Conservation (phyloP, 2,113 vertebrate genomes). For the Epinephelus lanceolatus region DNA sequence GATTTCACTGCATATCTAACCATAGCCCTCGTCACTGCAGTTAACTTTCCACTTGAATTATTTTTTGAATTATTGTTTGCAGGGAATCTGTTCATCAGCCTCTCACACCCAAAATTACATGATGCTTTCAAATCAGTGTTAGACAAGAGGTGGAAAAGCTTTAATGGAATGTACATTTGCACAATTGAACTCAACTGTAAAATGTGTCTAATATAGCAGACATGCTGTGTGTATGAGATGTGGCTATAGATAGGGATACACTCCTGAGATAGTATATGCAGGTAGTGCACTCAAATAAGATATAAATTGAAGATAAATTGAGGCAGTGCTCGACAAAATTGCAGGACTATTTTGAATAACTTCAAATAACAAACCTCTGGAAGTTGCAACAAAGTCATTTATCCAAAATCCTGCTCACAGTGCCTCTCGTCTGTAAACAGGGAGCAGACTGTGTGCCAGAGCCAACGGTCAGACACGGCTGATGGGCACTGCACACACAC, state of each 20-base stretch:
- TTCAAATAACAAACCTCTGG: not conserved
- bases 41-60: conserved; percentile 3
- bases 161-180: not conserved
- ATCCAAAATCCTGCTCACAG: not conserved
- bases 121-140: not conserved
- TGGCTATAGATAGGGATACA: not conserved
- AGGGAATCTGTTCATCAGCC: not conserved
- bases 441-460: conserved; percentile 37
- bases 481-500: conserved; percentile 17
- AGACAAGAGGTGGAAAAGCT: not conserved
- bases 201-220: not conserved
- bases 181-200: not conserved
- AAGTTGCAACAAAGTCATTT: conserved; percentile 5
- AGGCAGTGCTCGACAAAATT: not conserved
- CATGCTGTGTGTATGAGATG: conserved; percentile 1
- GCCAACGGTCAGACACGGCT: conserved; percentile 31
- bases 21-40: not conserved
- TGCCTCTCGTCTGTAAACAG: conserved; percentile 28
- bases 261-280: not conserved
- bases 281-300: not conserved
- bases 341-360: not conserved
- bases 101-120: not conserved
- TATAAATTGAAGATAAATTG: not conserved
- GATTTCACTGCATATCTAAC: conserved; percentile 31
- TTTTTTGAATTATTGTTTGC: not conserved